A percentile compares a stretch with the other conserved stretches of the same genome.
phyloP scores from a whole-genome alignment of 2,888 invertebrate genomes.

The Achlya flavicornis region DNA sequence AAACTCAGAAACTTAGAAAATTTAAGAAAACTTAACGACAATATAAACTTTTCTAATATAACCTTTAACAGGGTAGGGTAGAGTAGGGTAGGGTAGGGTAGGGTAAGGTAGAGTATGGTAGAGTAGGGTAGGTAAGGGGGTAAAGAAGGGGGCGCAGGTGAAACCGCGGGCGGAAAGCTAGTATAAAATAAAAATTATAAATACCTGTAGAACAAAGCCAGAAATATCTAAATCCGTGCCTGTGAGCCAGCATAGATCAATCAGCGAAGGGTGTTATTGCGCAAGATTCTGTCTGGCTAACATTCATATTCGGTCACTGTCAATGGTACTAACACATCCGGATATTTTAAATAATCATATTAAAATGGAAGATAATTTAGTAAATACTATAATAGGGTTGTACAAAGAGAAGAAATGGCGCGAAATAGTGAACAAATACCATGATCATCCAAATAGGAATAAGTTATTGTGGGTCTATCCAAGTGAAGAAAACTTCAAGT shows the following conservation, averaged over 20 bases:
- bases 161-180: no score
- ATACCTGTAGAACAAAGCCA: constrained; percentile 39
- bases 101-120: no score
- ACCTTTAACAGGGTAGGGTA: no score
- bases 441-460: constrained; percentile 77
- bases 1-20: no score
- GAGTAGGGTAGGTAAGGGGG: no score
- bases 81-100: no score
- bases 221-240: constrained; percentile 36
- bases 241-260: constrained; percentile 45
- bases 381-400: constrained; percentile 62
- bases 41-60: no score
- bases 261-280: constrained; percentile 30
- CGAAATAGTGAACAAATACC: constrained; percentile 70
- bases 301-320: constrained; percentile 35
- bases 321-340: constrained; percentile 38
- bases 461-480: constrained; percentile 91
- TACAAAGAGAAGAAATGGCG: constrained; percentile 77
- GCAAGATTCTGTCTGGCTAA: constrained; percentile 14
- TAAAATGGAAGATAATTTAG: constrained; percentile 67
- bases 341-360: constrained; percentile 9
- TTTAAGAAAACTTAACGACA: no score
- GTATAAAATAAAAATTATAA: constrained; percentile 7
- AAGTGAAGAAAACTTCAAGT: constrained; percentile 84
- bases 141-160: no score